A percentile compares a stretch with the other conserved stretches of the same genome.
Evolutionary conservation across 2,888 invertebrate species (phyloP).

Genomic region (Ochropleura leucogaster): DNA sequence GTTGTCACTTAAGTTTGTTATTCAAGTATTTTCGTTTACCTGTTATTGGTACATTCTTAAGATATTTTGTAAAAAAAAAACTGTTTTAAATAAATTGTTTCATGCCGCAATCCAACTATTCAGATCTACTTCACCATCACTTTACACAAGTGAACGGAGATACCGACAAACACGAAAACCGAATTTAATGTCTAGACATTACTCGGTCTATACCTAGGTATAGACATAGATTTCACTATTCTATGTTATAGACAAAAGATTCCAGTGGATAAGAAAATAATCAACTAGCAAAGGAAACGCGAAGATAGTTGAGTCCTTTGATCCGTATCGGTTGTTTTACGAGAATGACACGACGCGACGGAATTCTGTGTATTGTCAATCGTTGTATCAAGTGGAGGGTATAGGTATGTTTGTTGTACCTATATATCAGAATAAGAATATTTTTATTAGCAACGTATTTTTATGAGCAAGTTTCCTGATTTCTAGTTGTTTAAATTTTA

Average conservation of each 20-base stretch:
- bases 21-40: too few species aligned
- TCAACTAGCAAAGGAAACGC: conserved; percentile 35
- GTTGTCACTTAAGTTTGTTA: too few species aligned
- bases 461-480: too few species aligned
- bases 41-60: too few species aligned
- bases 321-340: conserved; percentile 46
- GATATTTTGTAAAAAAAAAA: too few species aligned
- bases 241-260: conserved; percentile 21
- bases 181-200: background rate
- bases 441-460: background rate
- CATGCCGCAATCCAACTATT: too few species aligned
- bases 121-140: background rate
- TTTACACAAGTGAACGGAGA: background rate
- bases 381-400: conserved; percentile 3
- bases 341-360: conserved; percentile 34
- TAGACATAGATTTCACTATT: background rate
- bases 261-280: conserved; percentile 40
- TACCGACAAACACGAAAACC: background rate
- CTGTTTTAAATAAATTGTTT: too few species aligned
- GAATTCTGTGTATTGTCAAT: conserved; percentile 34
- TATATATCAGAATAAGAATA: background rate
- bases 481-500: background rate
- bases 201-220: background rate
- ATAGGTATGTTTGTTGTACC: background rate
- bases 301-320: conserved; percentile 46